Base-by-base conservation (phyloP, 2,888 invertebrate species). In the Epistrophe grossulariae region DNA sequence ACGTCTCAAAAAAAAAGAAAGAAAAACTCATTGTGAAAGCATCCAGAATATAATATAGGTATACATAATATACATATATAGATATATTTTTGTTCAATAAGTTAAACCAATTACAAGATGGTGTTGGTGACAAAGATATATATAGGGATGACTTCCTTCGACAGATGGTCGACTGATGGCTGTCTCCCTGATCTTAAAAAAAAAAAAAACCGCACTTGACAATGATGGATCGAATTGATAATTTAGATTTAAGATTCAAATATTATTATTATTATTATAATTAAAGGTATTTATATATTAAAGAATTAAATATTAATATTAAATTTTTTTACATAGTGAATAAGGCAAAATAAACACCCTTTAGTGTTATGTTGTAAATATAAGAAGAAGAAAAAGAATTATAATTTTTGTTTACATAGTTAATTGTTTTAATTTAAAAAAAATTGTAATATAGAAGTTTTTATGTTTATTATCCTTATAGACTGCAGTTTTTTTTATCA, bases 171-270 rank as follows among this genome's bases (percentile, higher is more conserved):
- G 31, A 6, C 31, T 31, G 0, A 6, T 17, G 13, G 17, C 35
- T 13, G 35, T 28, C 2, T 59, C 84, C 55, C 40, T 70, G 48
- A 48, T 62, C 60, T 64, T 38, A 55, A 24, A 66, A 64, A 31
- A 71, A 60, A 52, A 71, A 60, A 48, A 43, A 55, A 71, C 59
- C 79, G 73, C 82, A 78, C 82, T 82, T 79, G 85, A 87, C 85
- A 87, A 79, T 87, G 85, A 87, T 74, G 74, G 85, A 79, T 82
- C 82, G 82, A 82, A 85, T 82, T 87, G 74, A 82, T 87, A 68
- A 78, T 78, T 28, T 71, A 85, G 76, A 48, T 45, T 71, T 78
- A 81, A 73, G 81, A 50, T 81, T 80, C 59, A 80, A 15, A 62
- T 52, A 68, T 66, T 60, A 84, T 5, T 62, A 13, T 43, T 45